phyloP scores from a whole-genome alignment of 1,140 invertebrate genomes.

The Parasteatoda tepidariorum region DNA sequence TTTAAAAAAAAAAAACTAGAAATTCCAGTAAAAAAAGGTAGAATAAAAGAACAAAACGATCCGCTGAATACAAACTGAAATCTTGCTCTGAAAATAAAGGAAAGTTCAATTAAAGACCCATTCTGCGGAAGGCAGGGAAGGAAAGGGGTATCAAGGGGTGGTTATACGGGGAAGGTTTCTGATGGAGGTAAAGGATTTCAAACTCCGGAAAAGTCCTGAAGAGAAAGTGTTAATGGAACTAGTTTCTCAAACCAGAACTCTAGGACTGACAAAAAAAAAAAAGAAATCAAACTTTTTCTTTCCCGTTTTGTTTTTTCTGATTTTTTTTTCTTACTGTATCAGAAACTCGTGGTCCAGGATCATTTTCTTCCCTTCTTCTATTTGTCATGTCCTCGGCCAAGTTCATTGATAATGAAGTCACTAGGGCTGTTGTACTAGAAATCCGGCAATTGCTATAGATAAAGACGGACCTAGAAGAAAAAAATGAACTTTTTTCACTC shows the following conservation, averaged over 20 bases:
- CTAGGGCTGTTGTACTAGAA: constrained; percentile 34
- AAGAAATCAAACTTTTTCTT: constrained; percentile 2
- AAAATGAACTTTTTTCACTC: neutral
- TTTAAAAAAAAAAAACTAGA: neutral
- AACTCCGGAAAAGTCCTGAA: constrained; percentile 38
- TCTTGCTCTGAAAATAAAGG: constrained; percentile 21
- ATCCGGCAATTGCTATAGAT: constrained; percentile 28
- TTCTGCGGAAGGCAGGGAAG: neutral
- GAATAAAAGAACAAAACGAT: constrained; percentile 14
- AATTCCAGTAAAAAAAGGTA: neutral
- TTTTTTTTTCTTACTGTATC: constrained; percentile 22
- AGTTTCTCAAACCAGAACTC: constrained; percentile 37
- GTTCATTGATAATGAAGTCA: constrained; percentile 56
- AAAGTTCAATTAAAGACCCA: constrained; percentile 57
- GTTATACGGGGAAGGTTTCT: neutral
- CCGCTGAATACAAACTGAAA: constrained; percentile 39
- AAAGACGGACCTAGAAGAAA: neutral
- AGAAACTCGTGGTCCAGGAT: constrained; percentile 30
- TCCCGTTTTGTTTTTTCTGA: neutral
- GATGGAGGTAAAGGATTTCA: constrained; percentile 19
- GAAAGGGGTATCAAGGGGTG: neutral
- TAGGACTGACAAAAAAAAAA: constrained; percentile 34
- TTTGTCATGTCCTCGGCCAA: constrained; percentile 30
- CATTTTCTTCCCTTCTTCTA: constrained; percentile 42
- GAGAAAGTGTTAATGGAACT: constrained; percentile 56